A percentile compares a stretch with the other conserved stretches of the same genome.
phyloP scores from a whole-genome alignment of 2,797 vertebrate genomes.

The Aulostomus chinensis region DNA sequence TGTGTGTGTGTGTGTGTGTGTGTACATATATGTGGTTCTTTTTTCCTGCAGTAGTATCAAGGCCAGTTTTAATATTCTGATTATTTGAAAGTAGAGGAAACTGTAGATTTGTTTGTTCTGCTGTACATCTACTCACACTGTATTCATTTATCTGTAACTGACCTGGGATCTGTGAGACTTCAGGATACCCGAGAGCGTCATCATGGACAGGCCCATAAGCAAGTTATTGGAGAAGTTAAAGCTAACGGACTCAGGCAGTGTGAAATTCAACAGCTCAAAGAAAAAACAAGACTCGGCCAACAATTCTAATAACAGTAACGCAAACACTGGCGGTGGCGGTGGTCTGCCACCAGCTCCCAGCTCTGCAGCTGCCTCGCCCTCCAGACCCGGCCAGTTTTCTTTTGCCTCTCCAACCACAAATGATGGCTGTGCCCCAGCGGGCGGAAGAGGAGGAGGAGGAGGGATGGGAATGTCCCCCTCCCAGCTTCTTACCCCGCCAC shows the following conservation, averaged over 20 bases:
- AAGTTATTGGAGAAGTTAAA: slow-evolving; percentile 87
- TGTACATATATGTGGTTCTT: slow-evolving; percentile 17
- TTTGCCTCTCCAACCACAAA: slow-evolving; percentile 62
- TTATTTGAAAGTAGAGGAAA: slow-evolving; percentile 21
- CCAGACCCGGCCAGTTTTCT: slow-evolving; percentile 70
- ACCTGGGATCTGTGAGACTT: slow-evolving; percentile 7
- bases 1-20: slow-evolving; percentile 10
- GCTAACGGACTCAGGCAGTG: slow-evolving; percentile 85
- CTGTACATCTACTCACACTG: slow-evolving; percentile 57
- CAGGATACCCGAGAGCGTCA: slow-evolving; percentile 8
- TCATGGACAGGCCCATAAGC: slow-evolving; percentile 86
- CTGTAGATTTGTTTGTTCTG: slow-evolving; percentile 57
- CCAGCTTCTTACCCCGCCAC: slow-evolving; percentile 59
- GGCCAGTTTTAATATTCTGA: slow-evolving; percentile 27
- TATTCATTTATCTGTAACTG: slow-evolving; percentile 51
- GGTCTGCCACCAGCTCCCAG: slow-evolving; percentile 50
- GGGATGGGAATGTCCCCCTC: slow-evolving; percentile 56
- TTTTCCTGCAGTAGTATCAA: slow-evolving; percentile 18
- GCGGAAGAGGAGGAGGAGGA: slow-evolving; percentile 54
- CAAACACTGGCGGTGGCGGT: slow-evolving; percentile 65
- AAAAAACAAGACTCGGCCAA: slow-evolving; percentile 81
- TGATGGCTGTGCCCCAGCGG: slow-evolving; percentile 62
- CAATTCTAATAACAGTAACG: slow-evolving; percentile 82
- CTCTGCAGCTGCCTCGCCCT: slow-evolving; percentile 66
- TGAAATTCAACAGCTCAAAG: slow-evolving; percentile 84